Evolutionary conservation across 2,797 vertebrate species (phyloP).

Genomic region (Syngnathus rostellatus): DNA sequence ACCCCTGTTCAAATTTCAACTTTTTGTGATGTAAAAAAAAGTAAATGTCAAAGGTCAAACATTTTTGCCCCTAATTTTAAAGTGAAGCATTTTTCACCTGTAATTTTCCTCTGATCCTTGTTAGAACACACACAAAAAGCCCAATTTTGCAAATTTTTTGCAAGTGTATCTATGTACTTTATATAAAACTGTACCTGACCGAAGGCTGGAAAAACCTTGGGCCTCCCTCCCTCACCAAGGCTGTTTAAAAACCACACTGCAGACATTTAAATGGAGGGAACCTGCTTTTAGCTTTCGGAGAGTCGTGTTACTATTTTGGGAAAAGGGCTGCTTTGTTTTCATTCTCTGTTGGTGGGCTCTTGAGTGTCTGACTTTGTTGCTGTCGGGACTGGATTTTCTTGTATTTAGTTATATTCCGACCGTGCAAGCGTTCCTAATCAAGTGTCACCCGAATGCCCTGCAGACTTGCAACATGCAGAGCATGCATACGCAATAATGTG

Average conservation of each 20-base stretch:
- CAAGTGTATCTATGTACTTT: background rate
- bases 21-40: background rate
- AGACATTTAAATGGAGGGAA: constrained; percentile 49
- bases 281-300: constrained; percentile 38
- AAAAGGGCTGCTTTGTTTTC: constrained; percentile 23
- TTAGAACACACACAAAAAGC: background rate
- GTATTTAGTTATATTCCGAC: background rate
- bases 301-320: constrained; percentile 48
- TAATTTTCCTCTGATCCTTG: background rate
- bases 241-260: constrained; percentile 30
- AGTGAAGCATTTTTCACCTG: no score
- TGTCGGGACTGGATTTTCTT: constrained; percentile 20
- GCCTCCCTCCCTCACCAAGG: constrained; percentile 19
- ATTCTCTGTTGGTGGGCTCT: constrained; percentile 30
- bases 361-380: constrained; percentile 44
- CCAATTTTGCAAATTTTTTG: background rate
- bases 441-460: background rate
- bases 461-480: background rate
- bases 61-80: no score
- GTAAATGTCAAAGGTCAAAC: background rate
- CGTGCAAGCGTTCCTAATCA: background rate
- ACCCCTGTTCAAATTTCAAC: background rate
- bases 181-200: constrained; percentile 30
- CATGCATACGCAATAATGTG: constrained; percentile 11
- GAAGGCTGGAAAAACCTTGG: constrained; percentile 15